These are phyloP conservation scores for Microctenopoma lineatum DNA, from an alignment of 2,797 vertebrate genomes.

Conservation along the genomic window DNA sequence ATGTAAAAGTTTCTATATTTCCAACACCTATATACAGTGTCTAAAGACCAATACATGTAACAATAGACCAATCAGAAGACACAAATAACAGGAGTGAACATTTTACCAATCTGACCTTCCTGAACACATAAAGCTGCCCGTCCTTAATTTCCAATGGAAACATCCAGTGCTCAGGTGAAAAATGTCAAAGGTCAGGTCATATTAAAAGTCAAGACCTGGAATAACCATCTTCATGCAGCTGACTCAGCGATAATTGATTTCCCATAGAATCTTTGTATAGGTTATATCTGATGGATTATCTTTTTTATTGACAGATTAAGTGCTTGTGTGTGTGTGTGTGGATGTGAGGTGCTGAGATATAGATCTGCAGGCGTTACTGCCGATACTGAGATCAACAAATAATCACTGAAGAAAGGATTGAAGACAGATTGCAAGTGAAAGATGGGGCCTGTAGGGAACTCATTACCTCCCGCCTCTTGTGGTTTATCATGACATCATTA, in stretches of 20 bases:
- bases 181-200: conserved; percentile 44
- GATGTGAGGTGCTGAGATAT: not conserved
- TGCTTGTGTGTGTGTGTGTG: not conserved
- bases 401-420: conserved; percentile 5
- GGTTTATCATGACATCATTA: conserved; percentile 14
- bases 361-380: conserved; percentile 21
- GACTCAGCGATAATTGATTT: conserved; percentile 38
- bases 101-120: not conserved
- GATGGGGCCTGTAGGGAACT: not conserved
- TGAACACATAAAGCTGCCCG: conserved; percentile 1
- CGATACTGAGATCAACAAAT: conserved; percentile 27
- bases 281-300: conserved; percentile 3
- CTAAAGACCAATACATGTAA: no score
- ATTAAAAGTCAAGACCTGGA: conserved; percentile 15
- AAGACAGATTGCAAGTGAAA: conserved; percentile 2
- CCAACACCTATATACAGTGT: no score
- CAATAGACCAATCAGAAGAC: not conserved
- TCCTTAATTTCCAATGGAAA: not conserved
- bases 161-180: not conserved
- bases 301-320: conserved; percentile 11
- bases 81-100: not conserved
- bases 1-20: no score
- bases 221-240: not conserved
- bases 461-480: conserved; percentile 4
- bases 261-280: conserved; percentile 6